Evolutionary conservation across 1,140 invertebrate species (phyloP), one percentile per base, ranked within the genome.

Genomic region (Drosophila bifasciata): DNA sequence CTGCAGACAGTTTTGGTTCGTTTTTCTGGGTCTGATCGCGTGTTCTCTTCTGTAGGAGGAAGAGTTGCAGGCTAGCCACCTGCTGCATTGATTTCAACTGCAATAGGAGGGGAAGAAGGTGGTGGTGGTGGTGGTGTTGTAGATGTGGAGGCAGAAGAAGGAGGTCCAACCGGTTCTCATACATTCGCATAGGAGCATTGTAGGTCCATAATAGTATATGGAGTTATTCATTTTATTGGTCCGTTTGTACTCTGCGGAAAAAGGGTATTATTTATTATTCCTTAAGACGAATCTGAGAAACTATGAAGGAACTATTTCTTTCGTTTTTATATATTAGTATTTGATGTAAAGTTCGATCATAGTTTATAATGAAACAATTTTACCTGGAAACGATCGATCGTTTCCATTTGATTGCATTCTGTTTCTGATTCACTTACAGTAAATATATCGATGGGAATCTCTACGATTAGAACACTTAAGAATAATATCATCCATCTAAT

Each of bases 161-260:
- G 51, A 21, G 25, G 28, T 53, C 23, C 39, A 73, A 85, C 80
- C 80, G 77, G 81, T 80, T 73, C 21, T 49, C 28, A 49, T 25
- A 11, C 56, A 39, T 40, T 32, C 32, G 32, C 70, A 66, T 66
- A 60, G 44, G 46, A 64, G 51, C 63, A 63, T 32, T 55, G 44
- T 53, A 69, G 55, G 39, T 41, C 51, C 40, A 76, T 25, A 46
- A 62, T 41, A 68, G 59, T 61, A 79, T 69, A 56, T 80, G 68
- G 32, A 85, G 73, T 77, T 80, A 74, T 85, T 86, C 49, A 79
- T 70, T 77, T 84, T 67, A 79, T 72, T 74, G 66, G 58, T 50
- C 39, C 60, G 52, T 44, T 41, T 19, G 23, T 55, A n/a, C 16
- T 25, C 13, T 15, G 1, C 13, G 9, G n/a, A 28, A 36, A 11